These are phyloP conservation scores for Corythoichthys haematopterus DNA, from an alignment of 2,113 vertebrate genomes.

Conservation along the genomic window DNA sequence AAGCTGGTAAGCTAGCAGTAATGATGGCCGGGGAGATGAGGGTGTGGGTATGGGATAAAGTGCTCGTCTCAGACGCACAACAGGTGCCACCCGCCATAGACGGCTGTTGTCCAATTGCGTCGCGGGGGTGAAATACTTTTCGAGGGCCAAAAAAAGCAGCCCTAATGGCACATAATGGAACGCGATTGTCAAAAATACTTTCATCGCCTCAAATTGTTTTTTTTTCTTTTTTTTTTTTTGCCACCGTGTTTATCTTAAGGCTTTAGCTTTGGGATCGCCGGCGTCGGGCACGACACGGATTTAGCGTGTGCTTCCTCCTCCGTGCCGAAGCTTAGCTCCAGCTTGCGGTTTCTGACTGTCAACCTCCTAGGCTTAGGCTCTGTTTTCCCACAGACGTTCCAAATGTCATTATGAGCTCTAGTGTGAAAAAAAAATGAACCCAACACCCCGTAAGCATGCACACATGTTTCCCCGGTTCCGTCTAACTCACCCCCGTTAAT, in stretches of 20 bases:
- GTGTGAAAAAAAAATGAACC: conserved; percentile 33
- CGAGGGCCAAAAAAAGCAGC: conserved; percentile 38
- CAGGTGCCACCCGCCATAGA: conserved; percentile 50
- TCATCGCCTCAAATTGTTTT: conserved; percentile 60
- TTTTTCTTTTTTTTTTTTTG: conserved; percentile 38
- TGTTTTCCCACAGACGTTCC: conserved; percentile 63
- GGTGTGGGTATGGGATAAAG: conserved; percentile 51
- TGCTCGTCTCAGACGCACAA: conserved; percentile 61
- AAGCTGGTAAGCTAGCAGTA: conserved; percentile 65
- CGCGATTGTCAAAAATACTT: conserved; percentile 50
- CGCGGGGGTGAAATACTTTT: conserved; percentile 30
- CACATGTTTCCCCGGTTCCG: conserved; percentile 54
- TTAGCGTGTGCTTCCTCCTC: conserved; percentile 67
- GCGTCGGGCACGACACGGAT: conserved; percentile 60
- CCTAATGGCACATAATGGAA: conserved; percentile 59
- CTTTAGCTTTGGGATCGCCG: conserved; percentile 60
- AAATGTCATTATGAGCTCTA: conserved; percentile 65
- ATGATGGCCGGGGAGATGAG: conserved; percentile 67
- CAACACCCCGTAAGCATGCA: conserved; percentile 36
- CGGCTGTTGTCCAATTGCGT: conserved; percentile 33
- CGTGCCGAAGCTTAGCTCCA: conserved; percentile 61
- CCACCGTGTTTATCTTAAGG: conserved; percentile 65
- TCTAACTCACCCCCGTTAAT: conserved; percentile 57
- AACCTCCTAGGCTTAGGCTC: conserved; percentile 57
- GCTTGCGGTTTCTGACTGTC: conserved; percentile 67